Evolutionary conservation across 2,797 vertebrate species (phyloP), one percentile per base, ranked within the genome.

Genomic region (Notolabrus celidotus): DNA sequence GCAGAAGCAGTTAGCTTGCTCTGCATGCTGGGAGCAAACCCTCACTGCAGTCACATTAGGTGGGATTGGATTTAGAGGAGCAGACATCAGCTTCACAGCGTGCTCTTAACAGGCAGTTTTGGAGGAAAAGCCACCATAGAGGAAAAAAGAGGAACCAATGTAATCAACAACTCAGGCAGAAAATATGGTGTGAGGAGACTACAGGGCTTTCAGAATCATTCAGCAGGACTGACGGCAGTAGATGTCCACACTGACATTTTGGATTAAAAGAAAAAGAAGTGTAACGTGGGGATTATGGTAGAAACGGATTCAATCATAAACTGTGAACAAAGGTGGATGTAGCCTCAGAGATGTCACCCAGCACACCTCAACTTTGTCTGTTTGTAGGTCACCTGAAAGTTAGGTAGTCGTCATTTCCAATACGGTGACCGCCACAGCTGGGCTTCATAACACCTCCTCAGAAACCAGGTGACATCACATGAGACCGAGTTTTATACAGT

Each of bases 31-130:
- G 49, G 39, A 12, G 49, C 34, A 65, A 63, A 61, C 71, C 46
- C 22, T 66, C 52, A 55, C 56, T 74, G 68, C 58, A 80, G 29
- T 72, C 62, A 56, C 55, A 57, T 78, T 69, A 41, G 68, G 33
- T 58, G 49, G 38, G 54, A 34, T 14, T 74, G 50, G 66, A 72
- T 74, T 77, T 43, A 75, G 58, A 52, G 41, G 65, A 69, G 42
- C 23, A 70, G 29, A 72, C 53, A 61, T 69, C 14, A 55, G 34
- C 47, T 78, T 82, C 65, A 60, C 64, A 79, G 80, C 68, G 49
- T 52, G 67, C 5, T 57, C 16, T 27, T 57, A 14, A 22, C 19
- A 43, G 54, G 52, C 58, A 65, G 23, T 65, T 58, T 46, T 51
- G n/a, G 19, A 51, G 54, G n/a, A 50, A 71, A 68, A 70, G 43